Evolutionary conservation across 2,113 vertebrate species (phyloP), one percentile per base, ranked within the genome.

Genomic region (Butorides virescens): DNA sequence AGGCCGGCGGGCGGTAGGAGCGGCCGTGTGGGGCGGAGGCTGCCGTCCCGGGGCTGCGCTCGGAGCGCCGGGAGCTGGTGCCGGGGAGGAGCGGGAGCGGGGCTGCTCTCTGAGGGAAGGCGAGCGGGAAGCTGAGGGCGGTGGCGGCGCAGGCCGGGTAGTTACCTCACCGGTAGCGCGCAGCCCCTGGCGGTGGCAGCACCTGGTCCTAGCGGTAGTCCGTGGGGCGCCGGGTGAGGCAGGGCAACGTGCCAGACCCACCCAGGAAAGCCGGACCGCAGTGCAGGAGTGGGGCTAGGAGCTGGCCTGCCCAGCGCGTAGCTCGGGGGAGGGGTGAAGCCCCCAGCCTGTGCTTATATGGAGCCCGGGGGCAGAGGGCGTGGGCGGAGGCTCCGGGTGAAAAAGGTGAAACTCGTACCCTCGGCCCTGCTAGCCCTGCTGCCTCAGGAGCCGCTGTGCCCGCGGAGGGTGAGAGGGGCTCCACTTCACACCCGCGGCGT

Each of bases 321-420:
- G 20, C 6, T 1, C 0, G 0, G 12, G 7, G 4, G 5, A 17
- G 4, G 0, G 2, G 4, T 0, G 0, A n/a, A 4, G 11, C 7
- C 11, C 7, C 2, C 30, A 0, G 7, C 19, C 46, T 4, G 50
- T 2, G 39, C 15, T 50, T 49, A 39, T 34, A 27, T 10, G 16
- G 46, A 34, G 42, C 15, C 11, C 9, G 34, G 11, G 44, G 55
- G 34, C 12, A 2, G 44, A 10, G 53, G 53, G 0, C 2, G 34
- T 9, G 67, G 46, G 30, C 2, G n/a, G 44, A 1, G 71, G 20
- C 13, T 32, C 4, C 14, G 10, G 55, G 61, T 70, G 74, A 5
- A 15, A 30, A 8, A 1, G 17, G 3, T 10, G 1, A 2, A 37
- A 3, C 5, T 2, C 1, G 13, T 12, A 17, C 14, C 6, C 11